Conservation (phyloP, 2,888 invertebrate species). For the Ariolimax columbianus region DNA sequence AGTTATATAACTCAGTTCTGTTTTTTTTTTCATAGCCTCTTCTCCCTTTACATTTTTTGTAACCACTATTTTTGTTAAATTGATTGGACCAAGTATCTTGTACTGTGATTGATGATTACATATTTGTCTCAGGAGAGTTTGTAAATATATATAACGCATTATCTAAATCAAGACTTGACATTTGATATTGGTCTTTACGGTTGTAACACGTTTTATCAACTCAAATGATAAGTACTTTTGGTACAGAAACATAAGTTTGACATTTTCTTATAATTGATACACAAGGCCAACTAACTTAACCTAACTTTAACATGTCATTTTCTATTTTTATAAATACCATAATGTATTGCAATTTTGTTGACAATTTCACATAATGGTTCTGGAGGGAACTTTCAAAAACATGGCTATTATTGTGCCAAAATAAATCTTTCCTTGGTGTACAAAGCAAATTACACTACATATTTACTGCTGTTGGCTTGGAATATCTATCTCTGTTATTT, state of each 20-base stretch:
- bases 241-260: background rate
- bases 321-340: background rate
- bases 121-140: background rate
- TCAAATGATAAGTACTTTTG: background rate
- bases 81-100: background rate
- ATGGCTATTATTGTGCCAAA: constrained; percentile 22
- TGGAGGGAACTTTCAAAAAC: constrained; percentile 10
- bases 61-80: background rate
- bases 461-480: background rate
- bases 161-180: constrained; percentile 9
- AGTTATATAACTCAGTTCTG: too few relatives aligned
- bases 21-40: background rate
- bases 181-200: background rate
- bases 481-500: background rate
- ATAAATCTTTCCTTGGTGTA: background rate
- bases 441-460: background rate
- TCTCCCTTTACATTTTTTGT: background rate
- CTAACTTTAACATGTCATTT: background rate
- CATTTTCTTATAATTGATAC: background rate
- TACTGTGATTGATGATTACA: background rate
- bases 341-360: background rate
- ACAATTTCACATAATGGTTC: too few relatives aligned
- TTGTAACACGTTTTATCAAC: background rate
- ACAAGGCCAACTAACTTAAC: background rate
- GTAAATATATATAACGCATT: background rate